Evolutionary conservation across 2,113 vertebrate genomes (phyloP), one percentile per base, ranked within the genome.

Genomic region (Cervus canadensis): DNA sequence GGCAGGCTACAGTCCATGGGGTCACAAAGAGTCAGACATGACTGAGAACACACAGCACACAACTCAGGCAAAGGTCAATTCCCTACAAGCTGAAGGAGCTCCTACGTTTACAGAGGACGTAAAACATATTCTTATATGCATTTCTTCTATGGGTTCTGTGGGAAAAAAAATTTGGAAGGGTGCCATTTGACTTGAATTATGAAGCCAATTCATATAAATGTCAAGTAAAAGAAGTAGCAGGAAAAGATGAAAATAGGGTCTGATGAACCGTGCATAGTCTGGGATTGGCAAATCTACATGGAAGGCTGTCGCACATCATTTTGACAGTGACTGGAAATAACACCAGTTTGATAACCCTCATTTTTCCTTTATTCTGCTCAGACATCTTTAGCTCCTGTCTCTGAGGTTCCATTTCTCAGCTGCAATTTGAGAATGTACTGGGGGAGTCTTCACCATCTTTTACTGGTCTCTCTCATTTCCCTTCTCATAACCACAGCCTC

Each of bases 151-250:
- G 90, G 54, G 15, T 89, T 94, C 23, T 76, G 2, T 89, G 86
- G 26, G 81, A 45, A 83, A 45, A 67, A 62, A 87, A 54, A 50
- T 89, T 64, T 92, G 82, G 74, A 54, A 92, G 64, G 4, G 16
- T 85, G 82, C 19, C 40, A 88, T 91, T 95, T 76, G n/a, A 74
- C 87, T 91, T 79, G 36, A 45, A 96, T 86, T 83, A 36, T 93
- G 23, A 59, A 96, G 59, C 82, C 56, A 96, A 62, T 86, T 97
- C 43, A 40, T 54, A 78, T 59, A 91, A 96, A 95, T 88, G 50
- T 94, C 82, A 97, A 96, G 60, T 62, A 95, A 90, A 96, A 93
- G 52, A 50, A 91, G 40, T 28, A 93, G 59, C 30, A 64, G 50
- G 30, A 48, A 91, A 95, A 83, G 81, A 60, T 43, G 13, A 7